phyloP scores from a whole-genome alignment of 2,113 vertebrate genomes.

The Rhea pennata region DNA sequence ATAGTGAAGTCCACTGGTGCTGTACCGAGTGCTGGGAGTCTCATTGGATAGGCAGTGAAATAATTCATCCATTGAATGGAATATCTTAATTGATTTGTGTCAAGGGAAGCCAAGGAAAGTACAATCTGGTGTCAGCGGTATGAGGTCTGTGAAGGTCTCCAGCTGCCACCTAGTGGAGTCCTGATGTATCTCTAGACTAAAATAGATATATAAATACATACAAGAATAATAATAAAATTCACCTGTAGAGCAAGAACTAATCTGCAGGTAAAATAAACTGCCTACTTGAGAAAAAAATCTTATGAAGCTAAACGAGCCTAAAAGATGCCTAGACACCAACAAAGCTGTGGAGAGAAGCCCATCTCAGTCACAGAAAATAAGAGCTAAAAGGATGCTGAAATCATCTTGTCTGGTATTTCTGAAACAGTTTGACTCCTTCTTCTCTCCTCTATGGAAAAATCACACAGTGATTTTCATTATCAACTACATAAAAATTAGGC shows the following conservation, averaged over 20 bases:
- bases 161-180: slow-evolving; percentile 61
- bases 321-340: not conserved
- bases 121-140: fast-evolving
- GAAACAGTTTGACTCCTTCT: not conserved
- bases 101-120: fast-evolving
- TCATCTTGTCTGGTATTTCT: not conserved
- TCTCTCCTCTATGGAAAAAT: not conserved
- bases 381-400: not conserved
- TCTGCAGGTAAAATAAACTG: not conserved
- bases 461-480: not conserved
- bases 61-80: not conserved
- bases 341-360: not conserved
- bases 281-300: not conserved
- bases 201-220: not conserved
- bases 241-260: not conserved
- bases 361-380: fast-evolving
- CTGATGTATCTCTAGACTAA: not conserved
- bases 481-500: fast-evolving
- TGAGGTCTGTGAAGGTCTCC: not conserved
- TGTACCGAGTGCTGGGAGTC: not conserved
- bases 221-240: not conserved
- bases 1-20: not conserved
- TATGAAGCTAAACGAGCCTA: not conserved
- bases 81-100: not conserved
- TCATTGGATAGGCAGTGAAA: not conserved